These are phyloP conservation scores for Fulica atra DNA, from an alignment of 2,113 vertebrate species.

Conservation along the genomic window DNA sequence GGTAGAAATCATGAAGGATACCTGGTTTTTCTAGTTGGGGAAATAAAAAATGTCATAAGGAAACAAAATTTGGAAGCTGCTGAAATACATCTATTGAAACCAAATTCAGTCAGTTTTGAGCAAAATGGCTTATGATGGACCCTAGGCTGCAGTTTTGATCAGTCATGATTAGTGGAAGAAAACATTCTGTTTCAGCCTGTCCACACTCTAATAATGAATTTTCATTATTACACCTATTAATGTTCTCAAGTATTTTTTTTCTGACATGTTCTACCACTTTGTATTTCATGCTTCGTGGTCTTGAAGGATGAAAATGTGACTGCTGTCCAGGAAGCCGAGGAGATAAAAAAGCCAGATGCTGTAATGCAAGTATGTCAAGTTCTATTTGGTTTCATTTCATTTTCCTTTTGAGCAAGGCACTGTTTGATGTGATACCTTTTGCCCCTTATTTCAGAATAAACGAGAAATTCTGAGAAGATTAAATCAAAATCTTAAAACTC, in stretches of 20 bases:
- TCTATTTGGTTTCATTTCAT: background rate
- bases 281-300: constrained; percentile 20
- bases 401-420: background rate
- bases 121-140: background rate
- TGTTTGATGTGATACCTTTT: background rate
- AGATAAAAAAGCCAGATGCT: constrained; percentile 68
- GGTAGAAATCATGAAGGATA: background rate
- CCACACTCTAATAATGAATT: background rate
- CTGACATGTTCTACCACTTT: background rate
- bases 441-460: constrained; percentile 82
- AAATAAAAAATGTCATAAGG: background rate
- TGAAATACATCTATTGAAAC: background rate
- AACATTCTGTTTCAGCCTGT: background rate
- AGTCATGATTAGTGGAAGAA: background rate
- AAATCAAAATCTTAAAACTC: constrained; percentile 90
- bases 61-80: background rate
- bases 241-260: background rate
- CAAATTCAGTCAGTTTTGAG: background rate
- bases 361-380: constrained; percentile 75
- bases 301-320: constrained; percentile 70
- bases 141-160: background rate
- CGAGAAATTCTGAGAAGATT: constrained; percentile 90
- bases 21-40: background rate
- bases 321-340: constrained; percentile 55
- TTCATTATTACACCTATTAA: background rate